Evolutionary conservation across 2,888 invertebrate species (phyloP).

Genomic region (Trichopoda pennipes): DNA sequence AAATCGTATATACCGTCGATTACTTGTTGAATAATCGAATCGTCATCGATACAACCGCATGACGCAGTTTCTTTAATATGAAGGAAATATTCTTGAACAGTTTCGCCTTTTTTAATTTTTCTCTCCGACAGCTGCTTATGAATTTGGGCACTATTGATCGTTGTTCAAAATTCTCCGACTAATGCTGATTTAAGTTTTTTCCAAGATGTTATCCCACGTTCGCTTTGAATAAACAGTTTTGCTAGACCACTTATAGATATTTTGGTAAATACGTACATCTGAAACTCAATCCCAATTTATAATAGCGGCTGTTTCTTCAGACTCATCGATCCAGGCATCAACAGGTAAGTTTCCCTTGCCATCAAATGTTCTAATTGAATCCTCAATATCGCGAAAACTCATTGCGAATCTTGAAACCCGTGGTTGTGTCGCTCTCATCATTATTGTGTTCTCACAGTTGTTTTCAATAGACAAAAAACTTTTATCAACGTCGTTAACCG

Average conservation of each 20-base stretch:
- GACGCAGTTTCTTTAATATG: conserved; percentile 76
- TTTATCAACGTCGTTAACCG: not conserved
- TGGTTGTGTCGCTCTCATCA: conserved; percentile 10
- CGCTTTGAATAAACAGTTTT: conserved; percentile 43
- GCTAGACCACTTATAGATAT: conserved; percentile 58
- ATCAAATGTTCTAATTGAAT: conserved; percentile 54
- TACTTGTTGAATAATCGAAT: conserved; percentile 76
- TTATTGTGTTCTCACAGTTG: conserved; percentile 4
- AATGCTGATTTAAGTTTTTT: conserved; percentile 33
- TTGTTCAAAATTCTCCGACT: conserved; percentile 57
- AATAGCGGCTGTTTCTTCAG: conserved; percentile 44
- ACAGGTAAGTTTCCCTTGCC: conserved; percentile 39
- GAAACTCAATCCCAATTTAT: conserved; percentile 57
- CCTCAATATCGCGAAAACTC: conserved; percentile 56
- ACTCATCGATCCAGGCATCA: conserved; percentile 43
- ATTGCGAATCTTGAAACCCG: conserved; percentile 34
- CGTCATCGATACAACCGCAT: conserved; percentile 74
- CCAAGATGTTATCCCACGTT: conserved; percentile 56
- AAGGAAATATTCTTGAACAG: conserved; percentile 76
- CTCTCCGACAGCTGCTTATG: conserved; percentile 62
- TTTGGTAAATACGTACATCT: conserved; percentile 62
- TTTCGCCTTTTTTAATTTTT: conserved; percentile 75
- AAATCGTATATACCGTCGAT: conserved; percentile 76
- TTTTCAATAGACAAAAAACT: conserved; percentile 19
- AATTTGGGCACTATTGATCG: conserved; percentile 44